A percentile compares a stretch with the other conserved stretches of the same genome.
phyloP scores from a whole-genome alignment of 2,113 vertebrate species.

The Pagrus major region DNA sequence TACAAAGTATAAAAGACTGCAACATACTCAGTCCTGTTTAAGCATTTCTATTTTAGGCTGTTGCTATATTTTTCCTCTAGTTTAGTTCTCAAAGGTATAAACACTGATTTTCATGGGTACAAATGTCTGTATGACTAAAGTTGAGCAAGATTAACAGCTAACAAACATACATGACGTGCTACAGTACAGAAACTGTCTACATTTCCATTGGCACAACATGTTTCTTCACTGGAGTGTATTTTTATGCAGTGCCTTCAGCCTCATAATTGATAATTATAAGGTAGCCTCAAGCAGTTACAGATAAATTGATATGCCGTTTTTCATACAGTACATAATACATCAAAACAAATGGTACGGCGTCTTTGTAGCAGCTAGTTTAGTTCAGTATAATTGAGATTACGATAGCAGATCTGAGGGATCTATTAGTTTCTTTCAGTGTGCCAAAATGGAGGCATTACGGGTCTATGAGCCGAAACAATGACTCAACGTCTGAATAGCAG shows the following conservation, averaged over 20 bases:
- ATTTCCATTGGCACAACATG: neutral
- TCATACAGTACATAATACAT: constrained; percentile 43
- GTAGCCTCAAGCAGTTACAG: constrained; percentile 10
- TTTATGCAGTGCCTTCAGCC: neutral
- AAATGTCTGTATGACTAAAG: neutral
- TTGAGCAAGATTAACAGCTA: neutral
- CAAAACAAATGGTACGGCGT: constrained; percentile 21
- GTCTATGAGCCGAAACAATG: constrained; percentile 1
- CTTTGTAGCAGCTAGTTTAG: constrained; percentile 18
- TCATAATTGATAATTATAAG: constrained; percentile 35
- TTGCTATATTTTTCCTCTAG: constrained; percentile 6
- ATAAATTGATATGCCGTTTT: constrained; percentile 31
- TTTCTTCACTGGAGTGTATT: constrained; percentile 7
- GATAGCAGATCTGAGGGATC: constrained; percentile 30
- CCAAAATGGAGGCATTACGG: constrained; percentile 15
- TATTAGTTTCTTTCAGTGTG: constrained; percentile 12
- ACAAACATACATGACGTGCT: too few relatives aligned
- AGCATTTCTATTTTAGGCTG: constrained; percentile 1
- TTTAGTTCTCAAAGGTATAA: too few relatives aligned
- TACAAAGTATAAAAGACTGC: neutral
- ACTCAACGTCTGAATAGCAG: neutral
- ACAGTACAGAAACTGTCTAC: neutral
- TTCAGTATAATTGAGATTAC: constrained; percentile 25
- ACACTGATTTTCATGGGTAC: too few relatives aligned
- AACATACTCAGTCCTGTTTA: neutral